These are phyloP conservation scores for Sciaenops ocellatus DNA, from an alignment of 2,797 vertebrate species.

Conservation along the genomic window DNA sequence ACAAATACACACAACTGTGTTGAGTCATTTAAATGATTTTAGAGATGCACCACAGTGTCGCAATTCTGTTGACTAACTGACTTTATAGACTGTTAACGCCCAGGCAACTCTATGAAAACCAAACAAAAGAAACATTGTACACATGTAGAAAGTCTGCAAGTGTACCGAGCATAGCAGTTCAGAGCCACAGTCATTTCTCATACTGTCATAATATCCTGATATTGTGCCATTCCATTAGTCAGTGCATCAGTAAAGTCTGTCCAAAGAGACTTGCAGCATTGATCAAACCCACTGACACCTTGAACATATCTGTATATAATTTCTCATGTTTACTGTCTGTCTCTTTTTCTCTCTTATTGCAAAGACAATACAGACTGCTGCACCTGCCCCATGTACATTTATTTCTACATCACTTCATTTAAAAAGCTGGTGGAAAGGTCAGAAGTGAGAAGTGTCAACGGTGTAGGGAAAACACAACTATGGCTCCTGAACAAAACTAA, in stretches of 20 bases:
- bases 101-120: background rate
- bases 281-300: background rate
- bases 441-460: constrained; percentile 66
- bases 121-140: background rate
- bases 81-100: background rate
- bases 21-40: background rate
- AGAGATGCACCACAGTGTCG: background rate
- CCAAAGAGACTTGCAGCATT: constrained; percentile 6
- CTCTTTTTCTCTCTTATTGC: constrained; percentile 49
- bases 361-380: constrained; percentile 74
- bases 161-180: background rate
- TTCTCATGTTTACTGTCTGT: constrained; percentile 46
- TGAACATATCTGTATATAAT: constrained; percentile 23
- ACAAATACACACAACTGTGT: too few species aligned
- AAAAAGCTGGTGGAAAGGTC: constrained; percentile 71
- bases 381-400: constrained; percentile 76
- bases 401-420: constrained; percentile 78
- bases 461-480: constrained; percentile 60
- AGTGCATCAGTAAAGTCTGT: constrained; percentile 20
- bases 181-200: constrained; percentile 4
- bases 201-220: constrained; percentile 10
- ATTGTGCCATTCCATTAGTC: constrained; percentile 16
- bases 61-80: background rate
- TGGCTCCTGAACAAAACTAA: constrained; percentile 67
- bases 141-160: background rate